These are phyloP conservation scores for Tromatobia lineatoria DNA, from an alignment of 2,888 invertebrate species.

Conservation along the genomic window DNA sequence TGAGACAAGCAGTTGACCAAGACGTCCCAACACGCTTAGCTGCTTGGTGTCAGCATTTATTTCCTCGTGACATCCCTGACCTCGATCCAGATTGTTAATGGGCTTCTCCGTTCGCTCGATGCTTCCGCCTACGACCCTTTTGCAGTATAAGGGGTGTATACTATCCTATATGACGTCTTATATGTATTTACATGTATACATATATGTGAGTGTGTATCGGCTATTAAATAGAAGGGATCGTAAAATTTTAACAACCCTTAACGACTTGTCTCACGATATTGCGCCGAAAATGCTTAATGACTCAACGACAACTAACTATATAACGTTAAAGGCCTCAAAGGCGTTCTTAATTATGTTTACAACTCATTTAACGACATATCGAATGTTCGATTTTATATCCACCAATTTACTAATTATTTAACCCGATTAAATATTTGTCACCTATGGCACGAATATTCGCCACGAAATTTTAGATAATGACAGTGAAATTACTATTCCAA, in stretches of 20 bases:
- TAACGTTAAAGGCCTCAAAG: not conserved
- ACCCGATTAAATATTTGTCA: not conserved
- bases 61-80: slow-evolving; percentile 64
- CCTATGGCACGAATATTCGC: not conserved
- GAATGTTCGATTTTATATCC: not conserved
- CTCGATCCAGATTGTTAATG: slow-evolving; percentile 66
- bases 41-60: slow-evolving; percentile 46
- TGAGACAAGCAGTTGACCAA: slow-evolving; percentile 55
- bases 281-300: slow-evolving; percentile 15
- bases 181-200: too few species aligned
- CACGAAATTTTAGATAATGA: not conserved
- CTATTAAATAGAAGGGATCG: slow-evolving; percentile 10
- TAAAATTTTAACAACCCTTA: slow-evolving; percentile 48
- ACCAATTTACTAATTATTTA: not conserved
- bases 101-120: slow-evolving; percentile 58
- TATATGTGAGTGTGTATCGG: not conserved
- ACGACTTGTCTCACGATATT: slow-evolving; percentile 8
- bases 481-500: slow-evolving; percentile 8
- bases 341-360: not conserved
- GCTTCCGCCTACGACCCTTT: slow-evolving; percentile 47
- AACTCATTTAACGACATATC: not conserved
- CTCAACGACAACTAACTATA: slow-evolving; percentile 31
- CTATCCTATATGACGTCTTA: not conserved
- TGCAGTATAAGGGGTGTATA: not conserved
- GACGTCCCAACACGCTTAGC: slow-evolving; percentile 45